A percentile compares a stretch with the other conserved stretches of the same genome.
Evolutionary conservation across 2,113 vertebrate genomes (phyloP).

Genomic region (Conger conger): DNA sequence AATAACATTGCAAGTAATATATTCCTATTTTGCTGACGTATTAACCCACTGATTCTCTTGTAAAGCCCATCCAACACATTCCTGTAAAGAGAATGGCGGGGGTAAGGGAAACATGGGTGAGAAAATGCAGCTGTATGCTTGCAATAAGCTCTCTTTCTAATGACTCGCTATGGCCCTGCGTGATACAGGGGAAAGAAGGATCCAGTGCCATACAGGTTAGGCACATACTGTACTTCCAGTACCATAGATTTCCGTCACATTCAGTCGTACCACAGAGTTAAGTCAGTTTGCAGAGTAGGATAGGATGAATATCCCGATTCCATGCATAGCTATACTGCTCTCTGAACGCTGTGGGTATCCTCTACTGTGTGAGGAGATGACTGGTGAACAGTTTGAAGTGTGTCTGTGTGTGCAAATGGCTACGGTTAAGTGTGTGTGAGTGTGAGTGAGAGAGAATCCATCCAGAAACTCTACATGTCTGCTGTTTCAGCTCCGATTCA

Average conservation of each 20-base stretch:
- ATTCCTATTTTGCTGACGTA: constrained; percentile 15
- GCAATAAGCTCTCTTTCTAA: background rate
- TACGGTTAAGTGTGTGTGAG: background rate
- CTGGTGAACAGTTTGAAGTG: background rate
- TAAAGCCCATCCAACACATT: background rate
- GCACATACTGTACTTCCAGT: background rate
- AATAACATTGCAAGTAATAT: background rate
- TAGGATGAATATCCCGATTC: background rate
- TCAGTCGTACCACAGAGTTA: background rate
- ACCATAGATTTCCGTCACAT: too few relatives aligned
- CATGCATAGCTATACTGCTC: background rate
- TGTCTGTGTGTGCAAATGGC: background rate
- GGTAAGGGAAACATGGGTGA: constrained; percentile 30
- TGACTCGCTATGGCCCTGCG: background rate
- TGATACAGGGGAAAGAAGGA: background rate
- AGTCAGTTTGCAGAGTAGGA: background rate
- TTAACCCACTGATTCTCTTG: constrained; percentile 22
- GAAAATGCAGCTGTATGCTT: background rate
- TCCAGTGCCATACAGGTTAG: background rate
- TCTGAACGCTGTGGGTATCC: background rate
- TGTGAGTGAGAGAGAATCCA: background rate
- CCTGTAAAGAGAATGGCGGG: constrained; percentile 3
- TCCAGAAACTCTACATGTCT: constrained; percentile 35
- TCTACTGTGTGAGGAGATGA: background rate
- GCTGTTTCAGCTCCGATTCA: constrained; percentile 81